A percentile compares a stretch with the other conserved stretches of the same genome.
Conservation (phyloP, 2,888 invertebrate species). For the Eupithecia abbreviata region DNA sequence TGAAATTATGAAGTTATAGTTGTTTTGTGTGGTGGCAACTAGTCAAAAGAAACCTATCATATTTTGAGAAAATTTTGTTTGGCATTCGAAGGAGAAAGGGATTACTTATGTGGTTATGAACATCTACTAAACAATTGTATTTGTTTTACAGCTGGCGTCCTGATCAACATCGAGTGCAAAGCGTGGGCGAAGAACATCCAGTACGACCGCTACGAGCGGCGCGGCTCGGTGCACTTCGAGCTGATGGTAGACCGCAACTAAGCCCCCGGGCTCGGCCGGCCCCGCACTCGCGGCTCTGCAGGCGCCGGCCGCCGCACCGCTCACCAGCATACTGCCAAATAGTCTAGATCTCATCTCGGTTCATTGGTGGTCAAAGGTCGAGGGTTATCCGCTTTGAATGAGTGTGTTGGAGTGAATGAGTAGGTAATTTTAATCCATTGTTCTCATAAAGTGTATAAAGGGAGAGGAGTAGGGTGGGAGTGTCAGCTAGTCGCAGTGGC, state of each 20-base stretch:
- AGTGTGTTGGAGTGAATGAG: constrained; percentile 41
- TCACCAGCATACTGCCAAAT: constrained; percentile 12
- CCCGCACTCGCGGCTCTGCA: constrained; percentile 38
- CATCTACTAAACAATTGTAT: neutral
- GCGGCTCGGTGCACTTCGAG: constrained; percentile 97
- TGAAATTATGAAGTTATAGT: neutral
- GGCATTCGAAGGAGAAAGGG: neutral
- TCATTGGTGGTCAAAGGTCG: constrained; percentile 49
- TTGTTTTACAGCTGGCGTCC: constrained; percentile 87
- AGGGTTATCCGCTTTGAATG: constrained; percentile 40
- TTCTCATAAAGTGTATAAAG: constrained; percentile 41
- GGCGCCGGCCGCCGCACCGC: constrained; percentile 19
- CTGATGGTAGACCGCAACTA: constrained; percentile 91
- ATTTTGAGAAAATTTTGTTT: neutral
- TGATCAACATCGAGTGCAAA: constrained; percentile 97
- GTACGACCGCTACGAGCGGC: constrained; percentile 93
- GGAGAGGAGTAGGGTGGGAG: constrained; percentile 28
- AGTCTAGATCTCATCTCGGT: constrained; percentile 52
- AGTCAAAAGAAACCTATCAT: neutral
- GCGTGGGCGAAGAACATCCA: constrained; percentile 95
- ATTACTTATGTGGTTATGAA: neutral
- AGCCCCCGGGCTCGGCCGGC: constrained; percentile 53
- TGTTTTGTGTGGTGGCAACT: neutral
- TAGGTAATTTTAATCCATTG: constrained; percentile 44
- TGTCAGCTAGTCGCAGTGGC: constrained; percentile 45